Evolutionary conservation across 2,888 invertebrate species (phyloP).

Genomic region (Epicampocera succincta): DNA sequence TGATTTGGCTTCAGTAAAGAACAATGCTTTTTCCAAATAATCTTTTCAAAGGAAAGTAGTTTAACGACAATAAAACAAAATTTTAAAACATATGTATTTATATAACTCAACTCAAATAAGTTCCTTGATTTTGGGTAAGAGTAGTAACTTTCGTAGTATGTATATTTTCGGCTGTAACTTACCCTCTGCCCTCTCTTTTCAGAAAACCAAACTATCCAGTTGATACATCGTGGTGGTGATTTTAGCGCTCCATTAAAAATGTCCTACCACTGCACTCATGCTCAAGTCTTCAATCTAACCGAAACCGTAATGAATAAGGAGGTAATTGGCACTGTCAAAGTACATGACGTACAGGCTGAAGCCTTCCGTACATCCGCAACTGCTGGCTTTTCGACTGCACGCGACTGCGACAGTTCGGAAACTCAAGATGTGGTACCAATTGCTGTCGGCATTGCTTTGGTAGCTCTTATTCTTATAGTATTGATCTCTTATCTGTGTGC

Average conservation of each 20-base stretch:
- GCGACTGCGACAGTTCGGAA: constrained; percentile 88
- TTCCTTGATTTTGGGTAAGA: too few relatives aligned
- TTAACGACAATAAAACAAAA: too few relatives aligned
- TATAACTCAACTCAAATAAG: too few relatives aligned
- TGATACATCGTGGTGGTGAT: constrained; percentile 82
- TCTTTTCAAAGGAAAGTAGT: too few relatives aligned
- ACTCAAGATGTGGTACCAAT: constrained; percentile 97
- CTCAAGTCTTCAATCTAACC: constrained; percentile 84
- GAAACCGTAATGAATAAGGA: constrained; percentile 72
- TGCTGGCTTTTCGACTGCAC: constrained; percentile 86
- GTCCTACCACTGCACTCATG: constrained; percentile 88
- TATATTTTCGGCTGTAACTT: neutral
- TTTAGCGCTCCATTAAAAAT: constrained; percentile 85
- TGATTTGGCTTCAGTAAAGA: too few relatives aligned
- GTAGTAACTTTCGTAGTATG: too few relatives aligned
- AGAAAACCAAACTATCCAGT: constrained; percentile 80
- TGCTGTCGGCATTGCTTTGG: constrained; percentile 96
- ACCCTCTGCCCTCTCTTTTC: constrained; percentile 38
- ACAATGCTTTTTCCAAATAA: too few relatives aligned
- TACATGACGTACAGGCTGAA: constrained; percentile 87
- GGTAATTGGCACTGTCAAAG: constrained; percentile 82
- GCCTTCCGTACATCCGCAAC: constrained; percentile 85
- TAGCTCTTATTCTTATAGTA: constrained; percentile 93
- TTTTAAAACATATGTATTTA: too few relatives aligned
- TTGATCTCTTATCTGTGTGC: constrained; percentile 96